A percentile compares a stretch with the other conserved stretches of the same genome.
phyloP scores from a whole-genome alignment of 1,140 invertebrate genomes.

The Xylocopa sonorina region DNA sequence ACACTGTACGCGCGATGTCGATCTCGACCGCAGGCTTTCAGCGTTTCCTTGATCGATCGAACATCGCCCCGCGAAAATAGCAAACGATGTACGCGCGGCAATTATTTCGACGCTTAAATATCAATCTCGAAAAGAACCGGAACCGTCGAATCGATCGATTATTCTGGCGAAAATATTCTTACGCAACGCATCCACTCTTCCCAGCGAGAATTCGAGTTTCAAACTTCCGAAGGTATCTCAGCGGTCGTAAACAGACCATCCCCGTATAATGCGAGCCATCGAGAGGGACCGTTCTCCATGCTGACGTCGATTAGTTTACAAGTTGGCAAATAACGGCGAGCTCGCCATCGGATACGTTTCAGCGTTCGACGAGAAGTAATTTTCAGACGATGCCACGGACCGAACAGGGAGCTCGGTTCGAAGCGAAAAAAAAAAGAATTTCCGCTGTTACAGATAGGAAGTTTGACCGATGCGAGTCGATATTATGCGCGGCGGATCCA shows the following conservation, averaged over 20 bases:
- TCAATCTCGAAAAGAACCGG: neutral
- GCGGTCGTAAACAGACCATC: neutral
- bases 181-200: neutral
- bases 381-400: neutral
- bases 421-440: neutral
- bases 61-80: no score
- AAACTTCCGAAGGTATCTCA: neutral
- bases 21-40: constrained; percentile 2
- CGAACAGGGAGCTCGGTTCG: neutral
- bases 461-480: constrained; percentile 35
- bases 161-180: neutral
- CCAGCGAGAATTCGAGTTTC: neutral
- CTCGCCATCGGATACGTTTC: constrained; percentile 7
- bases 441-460: neutral
- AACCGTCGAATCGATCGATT: neutral
- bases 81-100: neutral
- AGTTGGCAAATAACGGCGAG: constrained; percentile 37
- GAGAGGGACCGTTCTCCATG: constrained; percentile 19
- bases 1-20: constrained; percentile 32
- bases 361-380: constrained; percentile 27
- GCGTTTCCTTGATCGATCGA: neutral
- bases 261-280: neutral
- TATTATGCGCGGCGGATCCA: neutral
- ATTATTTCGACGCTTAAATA: neutral
- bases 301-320: constrained; percentile 41